These are phyloP conservation scores for Amphibalanus amphitrite DNA, from an alignment of 1,140 invertebrate genomes.

Conservation along the genomic window DNA sequence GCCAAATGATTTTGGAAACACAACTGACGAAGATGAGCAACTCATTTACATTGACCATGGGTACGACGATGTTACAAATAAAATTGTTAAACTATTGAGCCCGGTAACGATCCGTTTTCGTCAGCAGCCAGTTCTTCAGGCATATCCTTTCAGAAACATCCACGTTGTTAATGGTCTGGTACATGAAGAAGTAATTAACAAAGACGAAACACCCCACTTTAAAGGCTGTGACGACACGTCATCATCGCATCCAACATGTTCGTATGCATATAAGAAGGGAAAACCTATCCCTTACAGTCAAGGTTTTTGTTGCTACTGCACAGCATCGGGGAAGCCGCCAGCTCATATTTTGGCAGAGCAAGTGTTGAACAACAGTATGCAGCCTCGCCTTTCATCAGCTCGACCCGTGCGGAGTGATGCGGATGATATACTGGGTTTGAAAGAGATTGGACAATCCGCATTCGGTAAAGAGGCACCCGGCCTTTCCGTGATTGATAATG, in stretches of 20 bases:
- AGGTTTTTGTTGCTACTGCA: neutral
- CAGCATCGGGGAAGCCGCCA: neutral
- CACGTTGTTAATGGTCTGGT: neutral
- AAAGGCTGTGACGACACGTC: neutral
- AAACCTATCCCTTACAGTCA: neutral
- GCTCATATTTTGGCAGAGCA: neutral
- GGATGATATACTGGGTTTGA: too few relatives aligned
- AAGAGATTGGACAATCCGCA: too few relatives aligned
- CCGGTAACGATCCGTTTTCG: conserved; percentile 26
- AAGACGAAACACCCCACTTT: neutral
- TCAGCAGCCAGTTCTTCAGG: conserved; percentile 19
- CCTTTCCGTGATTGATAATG: too few relatives aligned
- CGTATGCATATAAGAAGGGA: neutral
- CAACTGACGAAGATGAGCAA: conserved; percentile 13
- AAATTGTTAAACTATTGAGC: conserved; percentile 23
- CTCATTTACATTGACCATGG: conserved; percentile 26
- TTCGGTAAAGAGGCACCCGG: too few relatives aligned
- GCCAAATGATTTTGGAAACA: neutral
- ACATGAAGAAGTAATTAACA: neutral
- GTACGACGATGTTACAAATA: conserved; percentile 24
- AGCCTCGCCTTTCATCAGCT: too few relatives aligned
- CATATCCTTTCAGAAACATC: neutral
- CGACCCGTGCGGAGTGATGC: too few relatives aligned
- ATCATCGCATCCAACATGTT: neutral
- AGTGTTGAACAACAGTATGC: too few relatives aligned